phyloP scores from a whole-genome alignment of 1,140 invertebrate species.

The Drosophila santomea region DNA sequence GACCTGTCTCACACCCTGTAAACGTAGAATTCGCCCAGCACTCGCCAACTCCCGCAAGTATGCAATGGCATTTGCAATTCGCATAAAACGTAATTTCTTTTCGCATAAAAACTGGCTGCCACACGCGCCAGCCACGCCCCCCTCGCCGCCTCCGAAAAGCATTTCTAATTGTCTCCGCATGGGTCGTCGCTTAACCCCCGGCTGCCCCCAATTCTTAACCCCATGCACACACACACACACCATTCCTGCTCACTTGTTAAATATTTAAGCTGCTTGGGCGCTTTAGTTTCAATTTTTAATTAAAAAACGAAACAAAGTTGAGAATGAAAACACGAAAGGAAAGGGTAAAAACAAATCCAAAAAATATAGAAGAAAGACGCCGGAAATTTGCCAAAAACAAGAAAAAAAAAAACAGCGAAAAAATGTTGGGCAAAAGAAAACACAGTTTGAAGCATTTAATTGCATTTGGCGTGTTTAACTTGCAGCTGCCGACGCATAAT shows the following conservation, averaged over 20 bases:
- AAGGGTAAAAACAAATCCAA: background rate
- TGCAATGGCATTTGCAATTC: conserved; percentile 24
- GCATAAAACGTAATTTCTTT: conserved; percentile 18
- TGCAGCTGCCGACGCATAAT: conserved; percentile 67
- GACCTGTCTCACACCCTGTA: background rate
- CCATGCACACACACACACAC: background rate
- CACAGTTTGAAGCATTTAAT: conserved; percentile 61
- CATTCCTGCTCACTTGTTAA: conserved; percentile 24
- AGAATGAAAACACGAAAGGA: conserved; percentile 11
- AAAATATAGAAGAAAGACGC: conserved; percentile 1
- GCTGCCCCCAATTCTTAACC: background rate
- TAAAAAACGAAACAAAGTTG: conserved; percentile 45
- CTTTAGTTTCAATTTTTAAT: conserved; percentile 68
- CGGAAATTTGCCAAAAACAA: background rate
- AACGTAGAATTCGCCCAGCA: background rate
- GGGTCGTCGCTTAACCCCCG: conserved; percentile 8
- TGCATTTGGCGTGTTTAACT: conserved; percentile 64
- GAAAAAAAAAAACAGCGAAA: background rate
- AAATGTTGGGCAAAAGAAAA: conserved; percentile 27
- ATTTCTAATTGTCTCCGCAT: conserved; percentile 40
- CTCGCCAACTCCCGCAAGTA: conserved; percentile 13
- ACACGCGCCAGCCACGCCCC: conserved; percentile 4
- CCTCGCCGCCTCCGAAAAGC: conserved; percentile 4
- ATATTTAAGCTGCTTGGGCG: conserved; percentile 57
- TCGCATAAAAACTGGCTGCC: conserved; percentile 15